Base-by-base conservation (phyloP, 2,888 invertebrate genomes). In the Dorcus hopei region DNA sequence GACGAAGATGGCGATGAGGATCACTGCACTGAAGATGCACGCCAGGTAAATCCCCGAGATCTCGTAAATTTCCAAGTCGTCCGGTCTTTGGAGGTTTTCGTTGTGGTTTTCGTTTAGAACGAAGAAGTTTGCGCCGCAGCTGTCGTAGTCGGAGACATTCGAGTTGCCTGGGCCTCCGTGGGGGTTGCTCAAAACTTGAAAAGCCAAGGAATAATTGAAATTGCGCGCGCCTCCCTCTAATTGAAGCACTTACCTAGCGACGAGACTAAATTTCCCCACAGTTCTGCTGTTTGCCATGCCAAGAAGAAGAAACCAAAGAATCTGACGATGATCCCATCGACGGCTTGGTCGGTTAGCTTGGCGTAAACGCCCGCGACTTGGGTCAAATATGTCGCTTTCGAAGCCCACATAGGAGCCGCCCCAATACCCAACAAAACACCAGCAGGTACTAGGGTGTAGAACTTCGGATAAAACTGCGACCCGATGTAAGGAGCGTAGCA, bases 281-380 rank as follows among this genome's bases (percentile, higher is more conserved):
- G 87, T 80, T 97, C 93, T 70, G 97, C 93, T 11, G 95, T 92
- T 79, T 97, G 97, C 89, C 97, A 97, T 66, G 97, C 93, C 70
- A 97, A 87, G 84, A 98, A 98, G 87, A 98, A 98, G 85, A 97
- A 93, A 47, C 98, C 98, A 80, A 98, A 98, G 85, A 98, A 97
- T 72, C 95, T 82, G 58, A 96, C 96, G 69, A 98, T 94, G 69
- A 96, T 93, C 16, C 93, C 94, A 76, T 95, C 94, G 53, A 93
- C 88, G 33, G 91, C 86, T 74, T 93, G 91, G 71, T 91, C 90
- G 9, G 92, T 92, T 61, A 95, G 81, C 74, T 91, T 91, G 11
- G 97, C 93, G 80, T 94, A 94, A 67, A 91, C 88, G 63, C 93
- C 91, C 48, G 95, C 97, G 43, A 91, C 93, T 80, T 96, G 93